A percentile compares a stretch with the other conserved stretches of the same genome.
Evolutionary conservation across 2,113 vertebrate genomes (phyloP).

Genomic region (Seriola quinqueradiata): DNA sequence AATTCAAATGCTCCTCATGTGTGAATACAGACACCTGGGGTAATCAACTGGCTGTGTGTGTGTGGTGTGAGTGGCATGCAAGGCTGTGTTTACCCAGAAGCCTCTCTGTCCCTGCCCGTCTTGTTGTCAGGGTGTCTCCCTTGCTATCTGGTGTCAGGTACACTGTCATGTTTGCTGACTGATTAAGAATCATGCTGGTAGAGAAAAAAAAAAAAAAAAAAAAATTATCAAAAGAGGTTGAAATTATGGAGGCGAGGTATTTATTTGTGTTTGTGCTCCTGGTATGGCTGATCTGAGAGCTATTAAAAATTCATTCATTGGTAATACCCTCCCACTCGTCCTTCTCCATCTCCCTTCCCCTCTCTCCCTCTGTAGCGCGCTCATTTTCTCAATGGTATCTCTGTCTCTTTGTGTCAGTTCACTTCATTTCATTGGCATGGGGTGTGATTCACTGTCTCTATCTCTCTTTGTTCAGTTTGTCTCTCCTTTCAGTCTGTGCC

Average conservation of each 20-base stretch:
- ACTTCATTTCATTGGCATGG: slow-evolving; percentile 68
- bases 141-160: slow-evolving; percentile 55
- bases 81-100: slow-evolving; percentile 68
- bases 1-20: slow-evolving; percentile 77
- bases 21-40: slow-evolving; percentile 78
- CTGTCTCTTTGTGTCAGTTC: slow-evolving; percentile 72
- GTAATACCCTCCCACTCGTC: slow-evolving; percentile 63
- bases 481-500: slow-evolving; percentile 57
- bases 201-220: slow-evolving; percentile 44
- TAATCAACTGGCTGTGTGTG: slow-evolving; percentile 68
- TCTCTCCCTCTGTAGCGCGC: slow-evolving; percentile 23
- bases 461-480: slow-evolving; percentile 69
- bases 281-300: slow-evolving; percentile 55
- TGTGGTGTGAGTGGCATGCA: slow-evolving; percentile 56
- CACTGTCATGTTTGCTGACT: slow-evolving; percentile 67
- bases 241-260: slow-evolving; percentile 51
- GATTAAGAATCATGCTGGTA: slow-evolving; percentile 56
- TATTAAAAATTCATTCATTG: slow-evolving; percentile 74
- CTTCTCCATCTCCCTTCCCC: slow-evolving; percentile 52
- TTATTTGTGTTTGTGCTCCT: slow-evolving; percentile 69
- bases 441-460: slow-evolving; percentile 65
- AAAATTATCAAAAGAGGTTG: slow-evolving; percentile 36
- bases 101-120: slow-evolving; percentile 64
- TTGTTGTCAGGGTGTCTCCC: slow-evolving; percentile 53
- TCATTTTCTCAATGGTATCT: slow-evolving; percentile 67